A percentile compares a stretch with the other conserved stretches of the same genome.
These are phyloP conservation scores for Baronia brevicornis DNA, from an alignment of 2,888 invertebrate genomes.

Conservation along the genomic window DNA sequence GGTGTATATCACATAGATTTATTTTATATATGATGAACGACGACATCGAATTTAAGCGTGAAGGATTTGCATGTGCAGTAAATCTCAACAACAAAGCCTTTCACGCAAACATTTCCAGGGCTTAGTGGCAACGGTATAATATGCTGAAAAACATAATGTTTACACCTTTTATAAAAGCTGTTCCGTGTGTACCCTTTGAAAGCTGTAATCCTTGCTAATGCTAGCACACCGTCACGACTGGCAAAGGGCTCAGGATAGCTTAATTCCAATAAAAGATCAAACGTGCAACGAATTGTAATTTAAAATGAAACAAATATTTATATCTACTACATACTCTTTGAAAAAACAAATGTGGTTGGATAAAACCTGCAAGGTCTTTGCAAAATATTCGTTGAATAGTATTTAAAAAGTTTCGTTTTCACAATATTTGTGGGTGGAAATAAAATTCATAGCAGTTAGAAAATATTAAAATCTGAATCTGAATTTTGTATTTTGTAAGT, in stretches of 20 bases:
- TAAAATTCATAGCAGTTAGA: too few relatives aligned
- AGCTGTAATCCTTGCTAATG: conserved; percentile 51
- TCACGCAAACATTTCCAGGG: conserved; percentile 15
- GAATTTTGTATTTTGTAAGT: too few relatives aligned
- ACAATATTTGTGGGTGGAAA: too few relatives aligned
- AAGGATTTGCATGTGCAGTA: conserved; percentile 16
- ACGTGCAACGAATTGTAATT: conserved; percentile 58
- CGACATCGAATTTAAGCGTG: conserved; percentile 14
- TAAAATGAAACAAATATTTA: too few relatives aligned
- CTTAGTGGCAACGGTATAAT: too few relatives aligned
- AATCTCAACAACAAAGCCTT: conserved; percentile 16
- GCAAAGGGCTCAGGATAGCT: conserved; percentile 62
- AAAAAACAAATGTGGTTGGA: too few relatives aligned
- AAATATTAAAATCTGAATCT: too few relatives aligned
- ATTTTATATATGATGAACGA: conserved; percentile 13
- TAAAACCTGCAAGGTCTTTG: too few relatives aligned
- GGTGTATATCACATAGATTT: too few relatives aligned
- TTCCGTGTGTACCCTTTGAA: conserved; percentile 34
- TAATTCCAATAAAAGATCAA: conserved; percentile 67
- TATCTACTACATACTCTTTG: too few relatives aligned
- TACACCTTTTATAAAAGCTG: conserved; percentile 22
- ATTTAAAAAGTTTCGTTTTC: too few relatives aligned
- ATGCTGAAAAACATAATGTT: conserved; percentile 29
- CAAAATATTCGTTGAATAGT: too few relatives aligned
- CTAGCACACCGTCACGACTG: conserved; percentile 49